These are phyloP conservation scores for Furcifer pardalis DNA, from an alignment of 2,797 vertebrate species.

Conservation along the genomic window DNA sequence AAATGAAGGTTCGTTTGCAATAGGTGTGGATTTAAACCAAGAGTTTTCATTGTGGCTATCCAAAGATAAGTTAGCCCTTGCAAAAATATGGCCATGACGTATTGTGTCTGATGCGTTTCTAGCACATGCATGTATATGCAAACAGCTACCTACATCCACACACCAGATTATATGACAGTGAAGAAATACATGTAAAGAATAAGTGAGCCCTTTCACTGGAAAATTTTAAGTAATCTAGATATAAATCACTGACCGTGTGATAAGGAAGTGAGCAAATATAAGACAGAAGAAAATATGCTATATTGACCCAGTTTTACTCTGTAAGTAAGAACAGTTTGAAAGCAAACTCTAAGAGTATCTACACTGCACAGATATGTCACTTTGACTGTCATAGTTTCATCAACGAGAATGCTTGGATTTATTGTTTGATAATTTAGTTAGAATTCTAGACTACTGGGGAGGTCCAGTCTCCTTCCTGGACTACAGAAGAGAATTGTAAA, in stretches of 20 bases:
- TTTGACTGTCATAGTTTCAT: neutral
- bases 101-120: neutral
- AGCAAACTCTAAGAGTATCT: neutral
- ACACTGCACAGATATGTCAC: neutral
- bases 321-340: neutral
- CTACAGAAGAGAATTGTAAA: too few relatives aligned
- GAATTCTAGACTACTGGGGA: too few relatives aligned
- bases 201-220: neutral
- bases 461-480: too few relatives aligned
- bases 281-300: neutral
- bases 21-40: constrained; percentile 48
- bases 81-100: neutral
- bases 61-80: neutral
- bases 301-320: too few relatives aligned
- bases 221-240: neutral
- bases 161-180: neutral
- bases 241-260: too few relatives aligned
- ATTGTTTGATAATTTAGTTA: too few relatives aligned
- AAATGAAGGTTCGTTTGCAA: constrained; percentile 58
- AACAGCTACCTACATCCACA: too few relatives aligned
- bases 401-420: too few relatives aligned
- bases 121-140: neutral
- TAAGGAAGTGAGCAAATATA: neutral
- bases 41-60: constrained; percentile 41
- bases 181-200: neutral